phyloP scores from a whole-genome alignment of 2,797 vertebrate species.

The Etheostoma nigrum region DNA sequence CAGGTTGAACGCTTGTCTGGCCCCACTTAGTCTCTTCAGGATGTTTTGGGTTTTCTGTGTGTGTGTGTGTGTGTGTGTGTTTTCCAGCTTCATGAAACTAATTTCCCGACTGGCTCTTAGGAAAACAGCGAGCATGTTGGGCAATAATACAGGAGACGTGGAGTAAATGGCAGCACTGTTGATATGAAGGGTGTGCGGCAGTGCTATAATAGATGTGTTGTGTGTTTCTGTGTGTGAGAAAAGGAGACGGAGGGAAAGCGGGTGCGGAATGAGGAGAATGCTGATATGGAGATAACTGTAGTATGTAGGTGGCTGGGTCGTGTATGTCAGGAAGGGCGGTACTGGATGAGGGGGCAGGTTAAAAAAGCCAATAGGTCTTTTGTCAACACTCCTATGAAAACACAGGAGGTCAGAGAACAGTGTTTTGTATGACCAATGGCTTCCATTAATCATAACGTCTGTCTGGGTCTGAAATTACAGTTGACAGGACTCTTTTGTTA shows the following conservation, averaged over 20 bases:
- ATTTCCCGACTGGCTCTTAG: conserved; percentile 80
- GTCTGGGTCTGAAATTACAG: not conserved
- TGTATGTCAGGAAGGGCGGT: conserved; percentile 70
- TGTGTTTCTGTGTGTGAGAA: conserved; percentile 16
- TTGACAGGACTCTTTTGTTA: not conserved
- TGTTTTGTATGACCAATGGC: conserved; percentile 9
- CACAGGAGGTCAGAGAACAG: conserved; percentile 49
- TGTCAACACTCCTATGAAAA: conserved; percentile 66
- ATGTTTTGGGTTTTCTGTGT: conserved; percentile 77
- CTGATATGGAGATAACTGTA: conserved; percentile 54
- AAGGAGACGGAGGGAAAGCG: conserved; percentile 27
- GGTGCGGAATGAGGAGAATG: conserved; percentile 48
- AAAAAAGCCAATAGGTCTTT: conserved; percentile 57
- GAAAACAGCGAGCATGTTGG: conserved; percentile 73
- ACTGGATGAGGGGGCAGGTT: conserved; percentile 55
- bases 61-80: conserved; percentile 25
- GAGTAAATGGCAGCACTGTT: conserved; percentile 47
- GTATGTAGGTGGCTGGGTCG: conserved; percentile 45
- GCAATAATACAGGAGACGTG: conserved; percentile 65
- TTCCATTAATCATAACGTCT: conserved; percentile 22
- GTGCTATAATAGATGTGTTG: conserved; percentile 53
- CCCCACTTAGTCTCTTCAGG: conserved; percentile 84
- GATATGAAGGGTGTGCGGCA: conserved; percentile 58
- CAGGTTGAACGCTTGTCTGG: conserved; percentile 68
- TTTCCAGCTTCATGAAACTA: conserved; percentile 77